Base-by-base conservation (phyloP, 1,140 invertebrate genomes). In the Cherax quadricarinatus region DNA sequence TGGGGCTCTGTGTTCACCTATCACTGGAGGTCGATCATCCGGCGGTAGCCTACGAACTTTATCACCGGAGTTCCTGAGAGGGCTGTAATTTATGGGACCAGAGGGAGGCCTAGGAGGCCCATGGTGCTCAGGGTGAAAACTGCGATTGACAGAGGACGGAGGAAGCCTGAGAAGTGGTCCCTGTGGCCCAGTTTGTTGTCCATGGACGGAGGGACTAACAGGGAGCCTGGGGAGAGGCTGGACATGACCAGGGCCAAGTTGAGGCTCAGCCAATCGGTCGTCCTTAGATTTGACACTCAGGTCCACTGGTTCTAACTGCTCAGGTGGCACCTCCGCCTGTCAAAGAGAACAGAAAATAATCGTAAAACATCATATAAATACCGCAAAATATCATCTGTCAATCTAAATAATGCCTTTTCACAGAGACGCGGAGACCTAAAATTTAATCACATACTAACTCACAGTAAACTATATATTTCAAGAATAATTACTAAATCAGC, bases 271-370 rank as follows among this genome's bases (percentile, higher is more conserved):
- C 51, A 57, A 30, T 53, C 70, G 79, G 57, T 89, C 60, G 12
- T 81, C 79, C 88, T 82, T 89, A 41, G 88, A 82, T 70, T 89
- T 89, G 80, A 89, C 88, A 41, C 88, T 89, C 51, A 89, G 51
- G 80, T 89, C 88, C 53, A 89, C 88, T 89, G 88, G 88, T 70
- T 89, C 88, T 82, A 83, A 49, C 88, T 89, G 88, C 70, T 89
- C 88, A 51, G 88, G 88, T 48, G 88, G 88, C 88, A 89, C 88
- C 79, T 89, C 88, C 79, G 88, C 88, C 88, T 89, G 88, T 60
- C 10, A 41, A n/a, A n/a, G 41, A 70, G 3, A 83, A 1, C 3
- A 24, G 49, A 16, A 21, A 41, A 70, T 70, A 5, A 14, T 16
- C 14, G 14, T n/a, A 70, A 7, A 41, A 1, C 16, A 16, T 41